Evolutionary conservation across 2,888 invertebrate species (phyloP).

Genomic region (Sphinx pinastri): DNA sequence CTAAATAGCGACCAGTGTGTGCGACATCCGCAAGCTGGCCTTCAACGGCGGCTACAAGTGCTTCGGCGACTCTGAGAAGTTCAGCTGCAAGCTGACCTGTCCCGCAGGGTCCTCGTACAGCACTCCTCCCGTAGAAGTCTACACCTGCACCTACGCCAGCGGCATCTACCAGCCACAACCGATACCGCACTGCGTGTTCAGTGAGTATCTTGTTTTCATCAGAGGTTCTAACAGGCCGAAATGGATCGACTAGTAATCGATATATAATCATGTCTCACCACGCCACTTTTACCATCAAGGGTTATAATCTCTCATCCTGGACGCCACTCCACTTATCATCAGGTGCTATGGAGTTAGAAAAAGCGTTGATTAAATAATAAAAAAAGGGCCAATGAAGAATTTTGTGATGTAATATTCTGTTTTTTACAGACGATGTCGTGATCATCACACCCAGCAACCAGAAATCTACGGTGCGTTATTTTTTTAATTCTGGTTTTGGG

Average conservation of each 20-base stretch:
- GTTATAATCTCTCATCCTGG: too few relatives aligned
- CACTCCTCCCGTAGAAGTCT: slow-evolving; percentile 83
- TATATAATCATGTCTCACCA: too few relatives aligned
- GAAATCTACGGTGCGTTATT: slow-evolving; percentile 51
- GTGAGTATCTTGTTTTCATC: slow-evolving; percentile 62
- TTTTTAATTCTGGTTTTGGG: neutral
- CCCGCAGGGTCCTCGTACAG: slow-evolving; percentile 86
- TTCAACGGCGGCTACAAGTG: slow-evolving; percentile 92
- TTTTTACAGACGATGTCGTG: slow-evolving; percentile 62
- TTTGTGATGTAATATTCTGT: slow-evolving; percentile 28
- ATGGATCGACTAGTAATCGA: too few relatives aligned
- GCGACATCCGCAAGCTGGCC: slow-evolving; percentile 85
- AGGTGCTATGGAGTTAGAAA: too few relatives aligned
- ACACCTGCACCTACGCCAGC: slow-evolving; percentile 86
- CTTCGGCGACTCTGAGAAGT: slow-evolving; percentile 83
- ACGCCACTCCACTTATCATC: too few relatives aligned
- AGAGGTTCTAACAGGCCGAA: too few relatives aligned
- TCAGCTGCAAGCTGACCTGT: slow-evolving; percentile 87
- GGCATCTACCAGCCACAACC: slow-evolving; percentile 88
- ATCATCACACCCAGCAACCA: slow-evolving; percentile 60
- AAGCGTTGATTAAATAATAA: too few relatives aligned
- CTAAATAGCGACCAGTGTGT: slow-evolving; percentile 81
- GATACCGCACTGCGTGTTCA: slow-evolving; percentile 88
- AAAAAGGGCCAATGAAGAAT: neutral
- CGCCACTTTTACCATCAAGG: too few relatives aligned